phyloP scores from a whole-genome alignment of 2,888 invertebrate genomes.

The Zygaena filipendulae region DNA sequence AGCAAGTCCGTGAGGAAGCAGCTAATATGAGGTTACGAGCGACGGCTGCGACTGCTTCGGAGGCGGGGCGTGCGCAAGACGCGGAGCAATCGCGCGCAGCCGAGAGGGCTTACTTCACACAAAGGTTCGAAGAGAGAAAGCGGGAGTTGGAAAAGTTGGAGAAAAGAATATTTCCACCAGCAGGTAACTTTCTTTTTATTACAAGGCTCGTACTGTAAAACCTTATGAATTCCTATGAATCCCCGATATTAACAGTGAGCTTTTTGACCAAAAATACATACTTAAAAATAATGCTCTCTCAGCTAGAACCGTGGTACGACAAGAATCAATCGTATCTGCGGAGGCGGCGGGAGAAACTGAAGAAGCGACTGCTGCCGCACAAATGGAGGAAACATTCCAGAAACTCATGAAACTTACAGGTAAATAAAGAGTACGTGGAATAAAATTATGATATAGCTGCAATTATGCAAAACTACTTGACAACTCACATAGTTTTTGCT shows the following conservation, averaged over 20 bases:
- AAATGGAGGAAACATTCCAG: constrained; percentile 76
- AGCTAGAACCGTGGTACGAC: constrained; percentile 60
- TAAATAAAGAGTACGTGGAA: constrained; percentile 25
- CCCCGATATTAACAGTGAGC: too few relatives aligned
- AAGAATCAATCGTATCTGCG: constrained; percentile 67
- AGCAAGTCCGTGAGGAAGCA: constrained; percentile 80
- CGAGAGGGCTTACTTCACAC: constrained; percentile 72
- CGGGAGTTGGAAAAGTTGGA: constrained; percentile 81
- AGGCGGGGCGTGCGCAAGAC: constrained; percentile 76
- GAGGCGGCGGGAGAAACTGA: constrained; percentile 51
- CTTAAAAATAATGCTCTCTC: constrained; percentile 4
- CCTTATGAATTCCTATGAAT: too few relatives aligned
- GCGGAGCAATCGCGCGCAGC: constrained; percentile 74
- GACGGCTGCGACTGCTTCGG: constrained; percentile 73
- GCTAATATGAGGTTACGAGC: constrained; percentile 76
- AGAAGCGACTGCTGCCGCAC: constrained; percentile 39
- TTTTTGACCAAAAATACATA: not conserved
- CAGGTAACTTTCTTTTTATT: constrained; percentile 23
- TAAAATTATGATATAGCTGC: too few relatives aligned
- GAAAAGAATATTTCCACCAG: constrained; percentile 77
- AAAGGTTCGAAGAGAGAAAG: constrained; percentile 76
- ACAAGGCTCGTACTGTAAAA: not conserved
- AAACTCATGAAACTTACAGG: constrained; percentile 82
- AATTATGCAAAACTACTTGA: too few relatives aligned
- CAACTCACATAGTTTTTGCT: too few relatives aligned